Evolutionary conservation across 2,888 invertebrate genomes (phyloP).

Genomic region (Heterodera filipjevi): DNA sequence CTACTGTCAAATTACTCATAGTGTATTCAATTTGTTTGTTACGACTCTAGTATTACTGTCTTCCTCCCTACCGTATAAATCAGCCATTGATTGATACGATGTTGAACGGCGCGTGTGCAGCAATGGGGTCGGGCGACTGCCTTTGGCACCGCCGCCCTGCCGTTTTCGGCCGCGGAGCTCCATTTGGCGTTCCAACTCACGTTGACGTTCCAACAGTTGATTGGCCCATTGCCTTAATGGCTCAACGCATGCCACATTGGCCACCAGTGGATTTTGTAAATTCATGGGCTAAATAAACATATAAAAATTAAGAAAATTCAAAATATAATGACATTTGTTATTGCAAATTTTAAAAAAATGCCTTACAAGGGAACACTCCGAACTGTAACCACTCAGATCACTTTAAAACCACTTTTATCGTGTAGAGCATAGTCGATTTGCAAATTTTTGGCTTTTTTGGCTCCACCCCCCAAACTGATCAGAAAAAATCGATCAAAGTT

Average conservation of each 20-base stretch:
- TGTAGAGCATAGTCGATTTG: too few relatives aligned
- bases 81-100: conserved; percentile 6
- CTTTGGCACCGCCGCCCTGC: neutral
- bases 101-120: neutral
- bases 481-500: too few relatives aligned
- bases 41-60: too few relatives aligned
- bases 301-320: neutral
- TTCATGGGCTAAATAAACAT: neutral
- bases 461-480: too few relatives aligned
- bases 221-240: neutral
- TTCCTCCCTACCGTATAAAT: neutral
- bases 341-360: too few relatives aligned
- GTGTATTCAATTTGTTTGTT: too few relatives aligned
- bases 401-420: too few relatives aligned
- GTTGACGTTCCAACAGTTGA: neutral
- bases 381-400: too few relatives aligned
- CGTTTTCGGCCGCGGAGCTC: neutral
- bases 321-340: too few relatives aligned
- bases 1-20: too few relatives aligned
- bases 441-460: too few relatives aligned
- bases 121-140: neutral
- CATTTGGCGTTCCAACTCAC: neutral
- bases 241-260: conserved; percentile 2
- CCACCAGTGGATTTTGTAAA: neutral
- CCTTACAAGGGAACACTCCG: too few relatives aligned